Conservation (phyloP, 2,113 vertebrate species). For the Megatriorchis doriae region DNA sequence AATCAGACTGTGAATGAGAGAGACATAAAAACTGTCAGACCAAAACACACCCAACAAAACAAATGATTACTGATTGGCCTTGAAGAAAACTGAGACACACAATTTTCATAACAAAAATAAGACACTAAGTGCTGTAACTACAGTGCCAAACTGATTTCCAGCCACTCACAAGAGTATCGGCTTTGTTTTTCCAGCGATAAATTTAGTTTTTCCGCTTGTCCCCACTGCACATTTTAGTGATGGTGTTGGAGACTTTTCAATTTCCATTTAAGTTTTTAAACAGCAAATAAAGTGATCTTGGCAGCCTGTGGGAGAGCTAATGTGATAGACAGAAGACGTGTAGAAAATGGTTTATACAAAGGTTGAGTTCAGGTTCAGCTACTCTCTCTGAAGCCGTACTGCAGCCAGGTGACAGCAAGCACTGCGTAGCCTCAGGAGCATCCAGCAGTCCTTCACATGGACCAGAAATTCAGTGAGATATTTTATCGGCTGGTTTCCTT, state of each 20-base stretch:
- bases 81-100: conserved; percentile 54
- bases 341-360: neutral
- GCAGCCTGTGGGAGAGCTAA: neutral
- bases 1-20: conserved; percentile 38
- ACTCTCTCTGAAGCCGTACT: neutral
- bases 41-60: neutral
- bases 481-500: neutral
- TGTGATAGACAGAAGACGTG: neutral
- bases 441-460: neutral
- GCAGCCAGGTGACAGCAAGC: neutral
- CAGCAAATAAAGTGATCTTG: neutral
- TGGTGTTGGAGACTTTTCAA: neutral
- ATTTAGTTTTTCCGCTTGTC: conserved; percentile 1
- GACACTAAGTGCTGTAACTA: neutral
- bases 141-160: conserved; percentile 34
- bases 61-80: conserved; percentile 45
- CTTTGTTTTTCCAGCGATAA: neutral
- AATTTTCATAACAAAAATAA: conserved; percentile 27
- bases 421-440: neutral
- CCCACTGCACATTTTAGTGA: neutral
- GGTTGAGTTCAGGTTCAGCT: neutral
- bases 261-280: conserved; percentile 16
- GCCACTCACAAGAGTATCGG: neutral
- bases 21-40: conserved; percentile 24
- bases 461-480: neutral